Evolutionary conservation across 1,140 invertebrate genomes (phyloP).

Genomic region (Callitettix versicolor): DNA sequence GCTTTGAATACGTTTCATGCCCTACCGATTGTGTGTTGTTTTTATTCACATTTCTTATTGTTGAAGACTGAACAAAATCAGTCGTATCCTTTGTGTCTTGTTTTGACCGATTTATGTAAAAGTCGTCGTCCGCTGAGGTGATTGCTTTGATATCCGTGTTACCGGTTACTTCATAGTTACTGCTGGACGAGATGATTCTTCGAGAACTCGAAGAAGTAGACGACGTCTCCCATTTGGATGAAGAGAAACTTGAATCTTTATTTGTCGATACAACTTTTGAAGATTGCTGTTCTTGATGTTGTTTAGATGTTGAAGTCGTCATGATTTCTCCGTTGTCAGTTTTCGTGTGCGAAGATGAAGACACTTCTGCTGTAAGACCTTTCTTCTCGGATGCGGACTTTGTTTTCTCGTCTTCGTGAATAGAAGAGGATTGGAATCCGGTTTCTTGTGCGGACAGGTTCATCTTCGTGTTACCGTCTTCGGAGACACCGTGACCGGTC

Average conservation of each 20-base stretch:
- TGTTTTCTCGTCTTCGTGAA: conserved; percentile 8
- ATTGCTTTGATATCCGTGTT: conserved; percentile 5
- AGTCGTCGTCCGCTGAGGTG: conserved; percentile 7
- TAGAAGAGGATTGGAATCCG: neutral
- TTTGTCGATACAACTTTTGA: conserved; percentile 10
- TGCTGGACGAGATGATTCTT: conserved; percentile 4
- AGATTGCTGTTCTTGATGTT: conserved; percentile 11
- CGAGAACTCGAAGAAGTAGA: conserved; percentile 18
- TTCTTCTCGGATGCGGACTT: conserved; percentile 3
- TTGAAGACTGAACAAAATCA: no score
- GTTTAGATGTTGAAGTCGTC: conserved; percentile 9
- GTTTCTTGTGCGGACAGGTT: conserved; percentile 10
- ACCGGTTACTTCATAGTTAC: neutral
- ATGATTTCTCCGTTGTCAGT: conserved; percentile 12
- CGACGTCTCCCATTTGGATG: conserved; percentile 14
- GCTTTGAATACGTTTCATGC: no score
- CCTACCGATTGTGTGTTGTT: no score
- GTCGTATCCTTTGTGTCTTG: no score
- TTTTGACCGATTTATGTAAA: no score
- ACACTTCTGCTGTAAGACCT: neutral
- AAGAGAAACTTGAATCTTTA: conserved; percentile 6
- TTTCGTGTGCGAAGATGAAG: conserved; percentile 16
- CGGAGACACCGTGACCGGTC: conserved; percentile 11
- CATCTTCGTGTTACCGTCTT: conserved; percentile 18
- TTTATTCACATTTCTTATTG: no score